Evolutionary conservation across 2,113 vertebrate genomes (phyloP), one percentile per base, ranked within the genome.

Genomic region (Vulpes lagopus): DNA sequence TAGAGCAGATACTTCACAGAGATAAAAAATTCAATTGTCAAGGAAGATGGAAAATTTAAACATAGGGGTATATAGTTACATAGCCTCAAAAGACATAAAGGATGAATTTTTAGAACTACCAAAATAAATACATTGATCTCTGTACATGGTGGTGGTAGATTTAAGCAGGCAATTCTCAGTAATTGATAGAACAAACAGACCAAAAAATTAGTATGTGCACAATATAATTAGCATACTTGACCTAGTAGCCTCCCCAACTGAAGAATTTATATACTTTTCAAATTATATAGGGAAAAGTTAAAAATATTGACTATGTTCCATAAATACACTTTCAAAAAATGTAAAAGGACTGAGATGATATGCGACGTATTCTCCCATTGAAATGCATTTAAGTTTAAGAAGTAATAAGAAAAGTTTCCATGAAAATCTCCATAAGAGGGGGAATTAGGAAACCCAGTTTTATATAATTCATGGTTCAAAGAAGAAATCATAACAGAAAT

Each of bases 311-410:
- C 35, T 57, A 17, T 67, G 4, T 51, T 96, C 6, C 55, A 49
- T 62, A 71, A 95, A 55, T 25, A 71, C 76, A 82, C 9, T 57
- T 94, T 89, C 14, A 89, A 91, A 91, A 94, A 91, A 74, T 12
- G 60, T 80, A 59, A 80, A 79, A 55, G 20, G 12, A 38, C 57
- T 88, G 67, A 79, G 80, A 89, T 51, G 51, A 76, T 85, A 43
- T 11, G 32, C 11, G 35, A 14, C 0, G 22, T 80, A 4, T 85
- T 84, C 20, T 92, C 22, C 83, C 30, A 91, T 20, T 8, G 84
- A 94, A 81, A 30, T 81, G 8, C n/a, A 55, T 53, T 74, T 57
- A 96, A 55, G 5, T 67, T 55, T 64, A 65, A 11, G 84, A 74
- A 94, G 3, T 38, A 79, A 67, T 57, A 76, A 94, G 49, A 32